Conservation (phyloP, 2,113 vertebrate genomes). For the Tyrannus savana region DNA sequence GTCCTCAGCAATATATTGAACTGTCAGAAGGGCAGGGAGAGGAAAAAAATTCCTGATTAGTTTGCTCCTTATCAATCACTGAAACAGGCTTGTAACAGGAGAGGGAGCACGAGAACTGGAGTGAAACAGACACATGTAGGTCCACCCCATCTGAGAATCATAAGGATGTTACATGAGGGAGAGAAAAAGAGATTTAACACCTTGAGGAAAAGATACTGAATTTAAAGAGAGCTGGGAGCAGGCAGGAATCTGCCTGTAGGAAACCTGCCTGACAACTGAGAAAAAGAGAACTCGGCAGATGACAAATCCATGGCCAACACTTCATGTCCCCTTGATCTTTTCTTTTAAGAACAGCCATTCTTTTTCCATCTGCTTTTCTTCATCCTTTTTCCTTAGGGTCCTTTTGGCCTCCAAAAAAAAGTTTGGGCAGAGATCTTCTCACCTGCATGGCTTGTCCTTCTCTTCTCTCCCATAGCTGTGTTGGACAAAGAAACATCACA, state of each 20-base stretch:
- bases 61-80: not conserved
- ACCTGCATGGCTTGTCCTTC: not conserved
- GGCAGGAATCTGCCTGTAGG: not conserved
- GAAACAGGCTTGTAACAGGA: not conserved
- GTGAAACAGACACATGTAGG: not conserved
- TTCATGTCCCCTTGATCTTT: not conserved
- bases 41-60: not conserved
- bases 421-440: not conserved
- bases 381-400: not conserved
- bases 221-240: not conserved
- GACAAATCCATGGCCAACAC: not conserved
- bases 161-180: not conserved
- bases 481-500: rapidly evolving
- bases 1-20: not conserved
- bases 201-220: not conserved
- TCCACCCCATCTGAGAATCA: not conserved
- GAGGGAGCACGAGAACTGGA: not conserved
- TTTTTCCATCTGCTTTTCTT: not conserved
- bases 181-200: not conserved
- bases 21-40: not conserved
- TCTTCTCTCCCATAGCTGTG: not conserved
- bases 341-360: not conserved
- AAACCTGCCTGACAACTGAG: not conserved
- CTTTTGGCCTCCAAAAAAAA: not conserved
- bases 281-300: not conserved